These are phyloP conservation scores for Macrocentrus cingulum DNA, from an alignment of 1,140 invertebrate species.

Conservation along the genomic window DNA sequence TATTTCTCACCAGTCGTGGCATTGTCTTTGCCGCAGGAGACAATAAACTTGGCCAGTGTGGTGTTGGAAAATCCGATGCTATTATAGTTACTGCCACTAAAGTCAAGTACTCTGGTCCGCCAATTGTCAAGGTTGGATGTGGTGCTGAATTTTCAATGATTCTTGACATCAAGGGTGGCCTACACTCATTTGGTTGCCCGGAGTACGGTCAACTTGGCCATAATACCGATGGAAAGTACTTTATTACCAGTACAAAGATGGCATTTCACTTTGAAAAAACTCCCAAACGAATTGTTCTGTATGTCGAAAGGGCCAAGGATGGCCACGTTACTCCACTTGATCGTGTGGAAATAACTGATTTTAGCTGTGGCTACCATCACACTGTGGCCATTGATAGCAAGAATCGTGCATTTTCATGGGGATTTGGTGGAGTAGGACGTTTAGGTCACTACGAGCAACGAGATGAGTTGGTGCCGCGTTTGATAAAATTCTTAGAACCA, in stretches of 20 bases:
- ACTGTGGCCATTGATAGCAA: constrained; percentile 86
- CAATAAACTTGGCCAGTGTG: constrained; percentile 89
- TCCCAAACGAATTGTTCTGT: constrained; percentile 82
- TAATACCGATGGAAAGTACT: constrained; percentile 92
- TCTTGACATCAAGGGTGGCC: constrained; percentile 81
- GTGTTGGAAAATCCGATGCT: constrained; percentile 74
- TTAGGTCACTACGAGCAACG: constrained; percentile 89
- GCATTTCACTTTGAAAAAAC: constrained; percentile 81
- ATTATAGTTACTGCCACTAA: constrained; percentile 72
- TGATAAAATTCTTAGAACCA: constrained; percentile 87
- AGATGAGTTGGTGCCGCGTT: constrained; percentile 86
- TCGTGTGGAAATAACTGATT: constrained; percentile 84
- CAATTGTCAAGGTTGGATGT: constrained; percentile 82
- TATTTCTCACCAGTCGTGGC: constrained; percentile 85
- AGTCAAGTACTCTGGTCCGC: constrained; percentile 74
- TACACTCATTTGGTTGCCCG: constrained; percentile 89
- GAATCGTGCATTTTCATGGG: constrained; percentile 89
- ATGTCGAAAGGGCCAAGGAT: constrained; percentile 86
- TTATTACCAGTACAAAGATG: constrained; percentile 85
- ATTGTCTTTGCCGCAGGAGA: constrained; percentile 85
- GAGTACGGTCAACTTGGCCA: constrained; percentile 91
- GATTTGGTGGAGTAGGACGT: constrained; percentile 91
- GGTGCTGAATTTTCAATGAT: constrained; percentile 92
- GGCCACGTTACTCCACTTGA: constrained; percentile 81
- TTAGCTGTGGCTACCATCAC: constrained; percentile 89